Percentiles rank a stretch among this genome's conserved stretches.
Conservation (phyloP, 2,888 invertebrate genomes). For the Microctonus brassicae region DNA sequence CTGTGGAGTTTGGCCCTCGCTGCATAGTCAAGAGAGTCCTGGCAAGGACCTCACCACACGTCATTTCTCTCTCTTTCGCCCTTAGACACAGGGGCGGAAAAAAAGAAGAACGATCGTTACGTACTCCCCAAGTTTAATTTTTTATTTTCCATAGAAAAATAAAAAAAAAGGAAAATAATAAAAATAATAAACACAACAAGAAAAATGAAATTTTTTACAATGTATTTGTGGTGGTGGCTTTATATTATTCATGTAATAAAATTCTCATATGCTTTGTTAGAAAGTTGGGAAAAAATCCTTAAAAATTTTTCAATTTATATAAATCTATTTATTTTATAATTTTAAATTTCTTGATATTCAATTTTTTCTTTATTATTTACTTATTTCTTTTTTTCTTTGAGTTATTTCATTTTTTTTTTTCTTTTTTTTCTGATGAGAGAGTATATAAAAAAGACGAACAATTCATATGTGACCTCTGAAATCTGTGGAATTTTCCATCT, state of each 20-base stretch:
- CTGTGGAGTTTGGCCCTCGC: no score
- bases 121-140: background rate
- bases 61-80: no score
- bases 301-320: background rate
- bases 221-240: background rate
- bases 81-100: conserved; percentile 1
- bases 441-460: background rate
- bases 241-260: background rate
- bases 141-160: background rate
- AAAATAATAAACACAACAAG: background rate
- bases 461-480: background rate
- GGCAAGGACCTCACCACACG: no score
- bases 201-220: background rate
- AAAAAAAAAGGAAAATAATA: background rate
- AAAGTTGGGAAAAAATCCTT: background rate
- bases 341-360: background rate
- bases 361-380: background rate
- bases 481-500: conserved; percentile 22
- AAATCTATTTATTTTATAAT: background rate
- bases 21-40: no score
- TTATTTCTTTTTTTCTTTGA: no score
- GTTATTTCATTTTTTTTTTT: no score
- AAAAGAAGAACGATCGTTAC: background rate
- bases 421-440: no score
- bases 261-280: background rate